These are phyloP conservation scores for Psittacula cyanocephala DNA, from an alignment of 2,113 vertebrate genomes.

Conservation along the genomic window DNA sequence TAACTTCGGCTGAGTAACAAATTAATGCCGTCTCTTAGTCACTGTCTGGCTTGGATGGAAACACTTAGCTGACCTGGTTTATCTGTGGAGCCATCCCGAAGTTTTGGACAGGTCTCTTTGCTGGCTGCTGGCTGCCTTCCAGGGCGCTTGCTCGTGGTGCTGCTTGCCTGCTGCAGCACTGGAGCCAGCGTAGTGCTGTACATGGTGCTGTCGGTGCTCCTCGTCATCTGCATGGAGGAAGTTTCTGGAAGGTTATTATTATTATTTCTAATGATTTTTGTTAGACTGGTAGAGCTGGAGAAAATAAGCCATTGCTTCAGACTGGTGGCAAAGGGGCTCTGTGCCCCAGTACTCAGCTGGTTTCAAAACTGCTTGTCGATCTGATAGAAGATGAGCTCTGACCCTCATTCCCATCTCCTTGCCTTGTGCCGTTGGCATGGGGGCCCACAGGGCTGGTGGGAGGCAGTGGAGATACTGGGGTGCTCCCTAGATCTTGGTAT, in stretches of 20 bases:
- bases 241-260: background rate
- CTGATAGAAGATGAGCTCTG: background rate
- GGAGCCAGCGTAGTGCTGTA: background rate
- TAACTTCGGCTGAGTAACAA: background rate
- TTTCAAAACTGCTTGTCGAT: background rate
- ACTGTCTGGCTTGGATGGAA: slow-evolving; percentile 36
- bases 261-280: background rate
- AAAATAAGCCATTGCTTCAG: background rate
- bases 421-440: fast-evolving
- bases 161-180: background rate
- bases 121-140: background rate
- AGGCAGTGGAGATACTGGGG: background rate
- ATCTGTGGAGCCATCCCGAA: background rate
- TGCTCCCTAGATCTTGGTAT: fast-evolving
- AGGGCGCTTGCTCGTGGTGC: background rate
- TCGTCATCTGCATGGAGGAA: fast-evolving
- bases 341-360: fast-evolving
- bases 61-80: slow-evolving; percentile 37
- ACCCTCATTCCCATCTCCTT: background rate
- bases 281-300: background rate
- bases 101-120: background rate
- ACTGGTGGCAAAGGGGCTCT: fast-evolving
- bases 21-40: slow-evolving; percentile 38
- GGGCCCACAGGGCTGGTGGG: background rate
- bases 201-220: fast-evolving